Evolutionary conservation across 30 jellyfish, hydroid and myxozoan genomes (phyloP).

Genomic region (Chironex yamaguchii): DNA sequence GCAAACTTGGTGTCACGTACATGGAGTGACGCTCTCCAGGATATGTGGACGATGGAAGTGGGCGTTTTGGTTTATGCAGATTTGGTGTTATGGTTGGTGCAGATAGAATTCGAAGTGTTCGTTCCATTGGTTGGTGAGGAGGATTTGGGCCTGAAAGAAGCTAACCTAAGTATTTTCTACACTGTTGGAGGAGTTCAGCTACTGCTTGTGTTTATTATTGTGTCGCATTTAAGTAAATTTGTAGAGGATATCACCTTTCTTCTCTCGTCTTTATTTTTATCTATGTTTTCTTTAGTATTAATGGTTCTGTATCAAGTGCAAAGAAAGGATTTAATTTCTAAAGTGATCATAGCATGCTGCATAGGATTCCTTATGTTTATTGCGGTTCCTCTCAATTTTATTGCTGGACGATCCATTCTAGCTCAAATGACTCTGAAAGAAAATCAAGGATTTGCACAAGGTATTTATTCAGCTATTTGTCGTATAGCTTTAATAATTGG

Average conservation of each 20-base stretch:
- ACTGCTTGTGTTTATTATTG: constrained; percentile 67
- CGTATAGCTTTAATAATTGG: constrained; percentile 88
- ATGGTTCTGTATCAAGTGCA: constrained; percentile 79
- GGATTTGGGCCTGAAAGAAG: constrained; percentile 88
- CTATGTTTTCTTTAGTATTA: constrained; percentile 75
- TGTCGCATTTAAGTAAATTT: constrained; percentile 76
- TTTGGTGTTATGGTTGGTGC: constrained; percentile 89
- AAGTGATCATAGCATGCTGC: constrained; percentile 52
- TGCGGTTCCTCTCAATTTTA: constrained; percentile 88
- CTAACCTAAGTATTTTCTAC: constrained; percentile 76
- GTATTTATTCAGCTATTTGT: constrained; percentile 87
- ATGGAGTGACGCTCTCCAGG: constrained; percentile 52
- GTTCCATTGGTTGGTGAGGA: constrained; percentile 93
- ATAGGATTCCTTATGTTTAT: constrained; percentile 83
- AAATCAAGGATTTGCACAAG: constrained; percentile 94
- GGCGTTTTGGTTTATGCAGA: constrained; percentile 84
- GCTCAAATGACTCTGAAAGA: constrained; percentile 89
- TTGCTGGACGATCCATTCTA: constrained; percentile 86
- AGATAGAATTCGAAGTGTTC: constrained; percentile 94
- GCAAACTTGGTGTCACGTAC: constrained; percentile 55
- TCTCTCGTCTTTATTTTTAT: constrained; percentile 74
- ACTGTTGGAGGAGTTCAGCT: constrained; percentile 93
- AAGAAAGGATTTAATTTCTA: constrained; percentile 43
- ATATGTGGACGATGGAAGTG: constrained; percentile 76
- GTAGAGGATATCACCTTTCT: constrained; percentile 70